Base-by-base conservation (phyloP, 2,797 vertebrate species). In the Cephalopachus bancanus region DNA sequence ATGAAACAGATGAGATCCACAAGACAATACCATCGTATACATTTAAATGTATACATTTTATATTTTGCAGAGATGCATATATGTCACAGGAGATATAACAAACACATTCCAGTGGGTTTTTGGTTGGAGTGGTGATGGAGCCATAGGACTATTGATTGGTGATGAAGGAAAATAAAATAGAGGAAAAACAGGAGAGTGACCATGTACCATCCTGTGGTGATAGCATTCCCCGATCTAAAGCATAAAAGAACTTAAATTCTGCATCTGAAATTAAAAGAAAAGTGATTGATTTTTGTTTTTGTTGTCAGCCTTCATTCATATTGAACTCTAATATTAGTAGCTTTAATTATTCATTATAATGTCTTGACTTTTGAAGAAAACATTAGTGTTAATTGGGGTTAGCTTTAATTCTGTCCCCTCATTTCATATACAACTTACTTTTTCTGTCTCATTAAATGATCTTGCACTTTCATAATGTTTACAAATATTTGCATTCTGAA, bases 251-350 rank as follows among this genome's bases (percentile, higher is more conserved):
- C 16, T 95, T 71, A 89, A 44, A 76, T 71, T 83, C 69, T 71
- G 55, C 75, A n/a, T 89, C 53, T 74, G 59, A 26, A 80, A 74
- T 80, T 81, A 30, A 59, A 91, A 75, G 65, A 95, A 86, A 89
- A 89, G 26, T 44, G 64, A 84, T 78, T 71, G 16, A n/a, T 51
- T 64, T 72, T 95, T 80, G n/a, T 92, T 83, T 91, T 59, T 51
- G 17, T 67, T 76, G 81, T 71, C 71, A 69, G 60, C 49, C 33
- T 74, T 89, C 76, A 69, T 67, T 67, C 69, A 53, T 62, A 75
- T 65, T n/a, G 37, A 76, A 92, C 16, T 64, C 67, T 69, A 76
- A 51, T 24, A 67, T 69, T 59, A 60, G 44, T 76, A 37, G 7
- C 62, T 88, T 72, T 85, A 72, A 89, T 76, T 71, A 67, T 55